Evolutionary conservation across 1,140 invertebrate genomes (phyloP).

Genomic region (Brachionus calyciflorus): DNA sequence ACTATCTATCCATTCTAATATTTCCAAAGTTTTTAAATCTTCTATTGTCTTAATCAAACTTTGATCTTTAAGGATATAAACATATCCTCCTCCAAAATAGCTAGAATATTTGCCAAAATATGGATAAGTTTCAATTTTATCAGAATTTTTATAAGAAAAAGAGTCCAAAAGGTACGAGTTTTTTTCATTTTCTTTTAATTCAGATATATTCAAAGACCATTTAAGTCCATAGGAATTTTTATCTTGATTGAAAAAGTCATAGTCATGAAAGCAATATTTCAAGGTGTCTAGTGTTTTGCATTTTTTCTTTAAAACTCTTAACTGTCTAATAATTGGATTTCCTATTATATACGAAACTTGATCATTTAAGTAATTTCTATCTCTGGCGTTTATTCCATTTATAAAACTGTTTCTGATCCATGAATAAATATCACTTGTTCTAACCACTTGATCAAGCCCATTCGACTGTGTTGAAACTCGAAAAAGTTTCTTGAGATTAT

Average conservation of each 20-base stretch:
- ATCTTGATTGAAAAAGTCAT: constrained; percentile 20
- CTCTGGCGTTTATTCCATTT: too few species aligned
- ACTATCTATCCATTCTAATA: constrained; percentile 64
- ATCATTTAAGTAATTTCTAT: constrained; percentile 64
- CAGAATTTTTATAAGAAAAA: constrained; percentile 46
- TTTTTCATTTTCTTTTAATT: neutral
- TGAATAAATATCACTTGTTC: constrained; percentile 47
- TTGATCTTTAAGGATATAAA: constrained; percentile 57
- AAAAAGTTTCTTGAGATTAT: constrained; percentile 60
- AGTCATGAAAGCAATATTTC: neutral
- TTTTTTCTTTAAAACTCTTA: constrained; percentile 52
- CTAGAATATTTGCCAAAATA: constrained; percentile 60
- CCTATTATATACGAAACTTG: constrained; percentile 64
- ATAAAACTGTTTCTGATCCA: constrained; percentile 56
- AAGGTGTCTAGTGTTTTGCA: neutral
- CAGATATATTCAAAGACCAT: constrained; percentile 1
- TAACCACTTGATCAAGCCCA: constrained; percentile 48
- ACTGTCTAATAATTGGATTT: constrained; percentile 63
- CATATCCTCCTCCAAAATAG: constrained; percentile 66
- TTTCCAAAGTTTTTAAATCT: constrained; percentile 63
- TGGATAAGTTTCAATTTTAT: constrained; percentile 59
- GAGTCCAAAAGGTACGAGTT: too few species aligned
- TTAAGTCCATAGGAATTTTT: neutral
- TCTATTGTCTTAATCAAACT: constrained; percentile 55
- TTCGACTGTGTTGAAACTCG: neutral